Conservation (phyloP, 2,113 vertebrate genomes). For the Menidia beryllina region DNA sequence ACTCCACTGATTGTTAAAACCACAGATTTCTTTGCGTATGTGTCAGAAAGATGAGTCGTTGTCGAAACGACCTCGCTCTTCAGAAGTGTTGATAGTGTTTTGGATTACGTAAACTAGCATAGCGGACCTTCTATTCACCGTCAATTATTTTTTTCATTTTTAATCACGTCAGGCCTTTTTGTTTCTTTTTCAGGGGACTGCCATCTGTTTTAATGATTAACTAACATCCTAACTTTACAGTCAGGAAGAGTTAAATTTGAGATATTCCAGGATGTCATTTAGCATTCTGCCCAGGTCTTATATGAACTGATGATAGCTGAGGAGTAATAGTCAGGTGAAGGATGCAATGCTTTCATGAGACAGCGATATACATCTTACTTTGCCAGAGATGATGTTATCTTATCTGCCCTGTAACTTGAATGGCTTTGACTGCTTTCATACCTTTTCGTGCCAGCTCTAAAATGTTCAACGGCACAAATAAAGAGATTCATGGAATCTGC, state of each 20-base stretch:
- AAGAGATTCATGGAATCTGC: background rate
- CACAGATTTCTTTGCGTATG: background rate
- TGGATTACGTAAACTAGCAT: slow-evolving; percentile 30
- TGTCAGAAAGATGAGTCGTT: background rate
- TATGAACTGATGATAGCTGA: slow-evolving; percentile 26
- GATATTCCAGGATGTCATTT: slow-evolving; percentile 25
- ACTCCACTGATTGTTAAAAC: background rate
- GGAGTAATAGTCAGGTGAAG: slow-evolving; percentile 34
- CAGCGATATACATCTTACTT: slow-evolving; percentile 16
- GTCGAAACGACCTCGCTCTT: slow-evolving; percentile 7
- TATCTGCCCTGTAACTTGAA: slow-evolving; percentile 7
- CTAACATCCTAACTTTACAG: slow-evolving; percentile 5
- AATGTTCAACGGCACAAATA: background rate
- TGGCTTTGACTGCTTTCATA: background rate
- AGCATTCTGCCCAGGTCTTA: slow-evolving; percentile 30
- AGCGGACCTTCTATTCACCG: slow-evolving; percentile 1
- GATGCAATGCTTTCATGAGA: slow-evolving; percentile 35
- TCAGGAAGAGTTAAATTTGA: background rate
- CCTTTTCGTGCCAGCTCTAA: background rate
- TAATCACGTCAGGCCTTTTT: slow-evolving; percentile 33
- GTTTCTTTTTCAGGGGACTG: background rate
- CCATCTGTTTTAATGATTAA: slow-evolving; percentile 10
- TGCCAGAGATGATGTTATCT: slow-evolving; percentile 15
- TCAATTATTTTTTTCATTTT: slow-evolving; percentile 62
- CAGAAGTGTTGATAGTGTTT: slow-evolving; percentile 14